Evolutionary conservation across 2,113 vertebrate species (phyloP).

Genomic region (Siphamia tubifer): DNA sequence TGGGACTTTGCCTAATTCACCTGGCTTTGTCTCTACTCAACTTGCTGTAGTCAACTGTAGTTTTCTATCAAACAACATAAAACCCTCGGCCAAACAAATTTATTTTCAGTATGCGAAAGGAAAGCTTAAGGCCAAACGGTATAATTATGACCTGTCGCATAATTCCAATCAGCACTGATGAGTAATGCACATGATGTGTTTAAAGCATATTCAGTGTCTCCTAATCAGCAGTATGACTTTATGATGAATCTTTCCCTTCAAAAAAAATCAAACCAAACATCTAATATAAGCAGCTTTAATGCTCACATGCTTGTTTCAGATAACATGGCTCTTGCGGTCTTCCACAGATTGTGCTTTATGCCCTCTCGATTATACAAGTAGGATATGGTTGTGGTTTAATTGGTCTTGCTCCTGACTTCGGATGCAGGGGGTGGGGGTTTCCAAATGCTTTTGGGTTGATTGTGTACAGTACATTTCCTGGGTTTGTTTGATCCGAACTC

Average conservation of each 20-base stretch:
- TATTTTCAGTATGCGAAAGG: no score
- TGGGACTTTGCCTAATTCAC: no score
- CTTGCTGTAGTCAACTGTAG: not conserved
- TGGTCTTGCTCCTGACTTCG: not conserved
- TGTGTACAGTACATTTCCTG: not conserved
- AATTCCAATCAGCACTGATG: not conserved
- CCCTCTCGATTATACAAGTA: not conserved
- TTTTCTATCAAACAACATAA: not conserved
- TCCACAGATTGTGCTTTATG: not conserved
- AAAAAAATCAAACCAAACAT: no score
- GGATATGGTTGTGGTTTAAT: not conserved
- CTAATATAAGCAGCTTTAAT: not conserved
- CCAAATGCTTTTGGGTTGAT: not conserved
- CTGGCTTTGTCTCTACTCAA: slow-evolving; percentile 5
- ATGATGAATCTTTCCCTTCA: not conserved
- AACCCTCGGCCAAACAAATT: no score
- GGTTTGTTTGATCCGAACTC: not conserved
- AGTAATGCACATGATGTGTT: not conserved
- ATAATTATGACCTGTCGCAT: not conserved
- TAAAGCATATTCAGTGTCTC: slow-evolving; percentile 5
- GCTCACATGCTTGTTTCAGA: not conserved
- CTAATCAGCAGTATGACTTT: not conserved
- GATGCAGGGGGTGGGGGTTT: slow-evolving; percentile 18
- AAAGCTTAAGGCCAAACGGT: not conserved
- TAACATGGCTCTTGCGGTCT: slow-evolving; percentile 9